A percentile compares a stretch with the other conserved stretches of the same genome.
Evolutionary conservation across 2,888 invertebrate genomes (phyloP).

Genomic region (Torymus tubicola): DNA sequence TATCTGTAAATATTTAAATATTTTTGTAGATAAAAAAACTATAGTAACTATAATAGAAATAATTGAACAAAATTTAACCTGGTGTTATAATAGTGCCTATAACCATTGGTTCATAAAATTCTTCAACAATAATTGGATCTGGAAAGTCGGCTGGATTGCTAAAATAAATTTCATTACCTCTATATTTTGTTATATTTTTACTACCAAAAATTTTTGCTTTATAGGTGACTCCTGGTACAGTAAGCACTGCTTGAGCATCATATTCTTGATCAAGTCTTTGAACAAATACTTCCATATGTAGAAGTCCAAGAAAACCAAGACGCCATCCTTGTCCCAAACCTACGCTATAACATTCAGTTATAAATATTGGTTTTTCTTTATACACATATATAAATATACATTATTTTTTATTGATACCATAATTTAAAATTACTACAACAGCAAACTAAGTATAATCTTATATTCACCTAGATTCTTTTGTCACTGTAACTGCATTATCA

Average conservation of each 20-base stretch:
- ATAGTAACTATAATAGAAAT: neutral
- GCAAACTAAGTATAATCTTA: too few relatives aligned
- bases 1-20: constrained; percentile 72
- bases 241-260: constrained; percentile 88
- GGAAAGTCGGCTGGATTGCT: constrained; percentile 89
- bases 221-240: constrained; percentile 92
- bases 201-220: constrained; percentile 86
- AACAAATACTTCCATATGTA: constrained; percentile 93
- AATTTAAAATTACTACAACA: too few relatives aligned
- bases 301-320: constrained; percentile 89
- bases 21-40: neutral
- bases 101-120: constrained; percentile 92
- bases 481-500: constrained; percentile 93
- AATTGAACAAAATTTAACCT: constrained; percentile 68
- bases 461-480: constrained; percentile 86
- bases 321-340: constrained; percentile 94
- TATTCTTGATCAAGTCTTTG: constrained; percentile 91
- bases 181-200: constrained; percentile 83
- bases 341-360: constrained; percentile 78
- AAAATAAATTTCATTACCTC: constrained; percentile 79
- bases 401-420: too few relatives aligned
- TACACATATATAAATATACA: too few relatives aligned
- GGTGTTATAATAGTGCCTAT: constrained; percentile 94
- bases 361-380: too few relatives aligned
- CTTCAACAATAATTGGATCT: constrained; percentile 81